phyloP scores from a whole-genome alignment of 1,140 invertebrate species.

The Akabosia matsudoensis region DNA sequence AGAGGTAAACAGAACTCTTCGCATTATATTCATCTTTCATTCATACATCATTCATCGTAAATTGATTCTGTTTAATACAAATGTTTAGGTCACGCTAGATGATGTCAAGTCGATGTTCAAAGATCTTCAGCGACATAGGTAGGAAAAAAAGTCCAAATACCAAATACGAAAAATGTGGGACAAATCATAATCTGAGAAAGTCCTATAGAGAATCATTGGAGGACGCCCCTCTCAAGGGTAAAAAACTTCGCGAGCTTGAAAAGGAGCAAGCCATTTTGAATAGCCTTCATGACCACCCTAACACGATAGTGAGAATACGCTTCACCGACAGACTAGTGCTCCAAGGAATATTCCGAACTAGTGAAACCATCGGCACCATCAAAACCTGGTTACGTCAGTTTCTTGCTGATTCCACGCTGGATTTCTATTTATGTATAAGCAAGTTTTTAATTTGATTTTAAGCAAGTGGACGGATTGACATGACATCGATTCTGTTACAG shows the following conservation, averaged over 20 bases:
- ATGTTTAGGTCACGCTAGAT: constrained; percentile 64
- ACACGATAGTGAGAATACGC: constrained; percentile 70
- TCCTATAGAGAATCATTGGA: constrained; percentile 57
- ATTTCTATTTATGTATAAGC: constrained; percentile 76
- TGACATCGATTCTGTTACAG: constrained; percentile 60
- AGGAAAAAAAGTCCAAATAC: no score
- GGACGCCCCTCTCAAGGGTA: constrained; percentile 63
- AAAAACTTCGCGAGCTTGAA: constrained; percentile 60
- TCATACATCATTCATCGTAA: no score
- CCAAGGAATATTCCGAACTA: constrained; percentile 71
- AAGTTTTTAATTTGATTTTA: constrained; percentile 27
- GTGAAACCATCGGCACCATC: constrained; percentile 64
- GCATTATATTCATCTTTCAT: no score
- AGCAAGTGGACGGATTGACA: no score
- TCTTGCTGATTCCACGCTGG: constrained; percentile 58
- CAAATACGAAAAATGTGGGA: no score
- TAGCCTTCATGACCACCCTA: constrained; percentile 65
- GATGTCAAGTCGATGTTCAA: constrained; percentile 69
- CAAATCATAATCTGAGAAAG: no score
- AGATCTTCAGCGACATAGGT: constrained; percentile 63
- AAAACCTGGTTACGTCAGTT: constrained; percentile 67
- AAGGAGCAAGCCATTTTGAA: constrained; percentile 59
- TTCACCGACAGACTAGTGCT: constrained; percentile 76
- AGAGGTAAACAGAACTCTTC: neutral
- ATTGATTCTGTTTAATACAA: neutral